Conservation (phyloP, 2,113 vertebrate species). For the Podilymbus podiceps region DNA sequence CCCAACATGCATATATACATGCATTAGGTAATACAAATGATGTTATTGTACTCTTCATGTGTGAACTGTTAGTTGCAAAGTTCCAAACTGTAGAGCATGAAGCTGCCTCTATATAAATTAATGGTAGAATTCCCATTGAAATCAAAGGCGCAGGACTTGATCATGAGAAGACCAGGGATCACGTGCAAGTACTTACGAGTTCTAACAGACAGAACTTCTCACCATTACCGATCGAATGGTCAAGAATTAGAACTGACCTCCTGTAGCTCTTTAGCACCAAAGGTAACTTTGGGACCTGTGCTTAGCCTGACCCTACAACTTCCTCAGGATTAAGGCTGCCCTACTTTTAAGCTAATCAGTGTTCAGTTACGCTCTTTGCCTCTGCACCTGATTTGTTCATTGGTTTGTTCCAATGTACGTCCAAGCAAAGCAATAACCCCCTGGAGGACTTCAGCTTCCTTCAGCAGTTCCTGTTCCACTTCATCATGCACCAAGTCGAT, state of each 20-base stretch:
- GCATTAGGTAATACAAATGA: not conserved
- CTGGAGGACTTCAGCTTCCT: constrained; percentile 80
- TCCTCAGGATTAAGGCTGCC: not conserved
- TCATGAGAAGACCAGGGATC: not conserved
- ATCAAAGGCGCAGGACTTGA: not conserved
- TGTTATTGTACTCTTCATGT: not conserved
- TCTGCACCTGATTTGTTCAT: constrained; percentile 87
- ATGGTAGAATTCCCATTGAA: not conserved
- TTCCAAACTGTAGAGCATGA: not conserved
- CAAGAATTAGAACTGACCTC: not conserved
- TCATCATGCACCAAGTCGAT: constrained; percentile 82
- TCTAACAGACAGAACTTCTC: not conserved
- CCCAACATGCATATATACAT: not conserved
- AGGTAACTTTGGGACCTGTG: not conserved
- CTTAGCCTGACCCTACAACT: not conserved
- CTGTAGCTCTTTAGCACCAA: not conserved
- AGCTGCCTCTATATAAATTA: not conserved
- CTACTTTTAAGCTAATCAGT: not conserved
- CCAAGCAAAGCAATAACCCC: constrained; percentile 76
- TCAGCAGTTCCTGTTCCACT: constrained; percentile 83
- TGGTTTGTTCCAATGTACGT: constrained; percentile 79
- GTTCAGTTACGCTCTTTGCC: not conserved
- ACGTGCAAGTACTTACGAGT: not conserved
- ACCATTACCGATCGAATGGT: not conserved
- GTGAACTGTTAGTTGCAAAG: not conserved